Conservation (phyloP, 2,888 invertebrate species). For the Artemia sinica region DNA sequence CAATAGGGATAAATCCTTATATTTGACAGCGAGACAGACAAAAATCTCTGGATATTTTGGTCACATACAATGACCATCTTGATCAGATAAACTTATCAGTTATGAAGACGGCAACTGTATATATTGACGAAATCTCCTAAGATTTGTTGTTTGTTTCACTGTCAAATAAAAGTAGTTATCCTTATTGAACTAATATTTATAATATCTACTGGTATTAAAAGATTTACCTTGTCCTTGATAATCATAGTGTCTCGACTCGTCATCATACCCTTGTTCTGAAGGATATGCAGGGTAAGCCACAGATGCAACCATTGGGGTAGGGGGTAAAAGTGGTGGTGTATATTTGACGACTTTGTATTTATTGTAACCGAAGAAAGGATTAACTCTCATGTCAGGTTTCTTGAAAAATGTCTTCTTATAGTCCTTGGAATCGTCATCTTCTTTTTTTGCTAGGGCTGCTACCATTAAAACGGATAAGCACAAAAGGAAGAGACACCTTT, state of each 20-base stretch:
- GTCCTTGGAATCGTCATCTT: background rate
- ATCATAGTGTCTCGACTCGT: background rate
- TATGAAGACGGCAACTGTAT: too few relatives aligned
- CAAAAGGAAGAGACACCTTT: too few relatives aligned
- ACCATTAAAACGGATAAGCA: too few relatives aligned
- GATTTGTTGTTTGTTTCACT: too few relatives aligned
- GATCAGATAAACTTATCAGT: too few relatives aligned
- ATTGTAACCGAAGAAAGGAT: constrained; percentile 20
- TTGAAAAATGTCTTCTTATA: constrained; percentile 15
- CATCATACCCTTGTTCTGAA: background rate
- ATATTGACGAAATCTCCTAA: too few relatives aligned
- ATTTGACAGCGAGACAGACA: too few relatives aligned
- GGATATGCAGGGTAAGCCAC: background rate
- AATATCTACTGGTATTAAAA: background rate
- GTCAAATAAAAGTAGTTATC: too few relatives aligned
- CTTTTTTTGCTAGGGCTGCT: background rate
- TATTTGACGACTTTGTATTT: constrained; percentile 21
- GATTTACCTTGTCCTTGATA: constrained; percentile 8
- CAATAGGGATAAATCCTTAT: too few relatives aligned
- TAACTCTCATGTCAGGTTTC: constrained; percentile 18
- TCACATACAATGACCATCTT: too few relatives aligned
- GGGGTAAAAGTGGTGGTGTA: constrained; percentile 17
- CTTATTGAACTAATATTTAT: too few relatives aligned
- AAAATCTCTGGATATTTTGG: too few relatives aligned
- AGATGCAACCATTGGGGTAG: constrained; percentile 14